Conservation (phyloP, 2,888 invertebrate genomes). For the Anthophora plumipes region DNA sequence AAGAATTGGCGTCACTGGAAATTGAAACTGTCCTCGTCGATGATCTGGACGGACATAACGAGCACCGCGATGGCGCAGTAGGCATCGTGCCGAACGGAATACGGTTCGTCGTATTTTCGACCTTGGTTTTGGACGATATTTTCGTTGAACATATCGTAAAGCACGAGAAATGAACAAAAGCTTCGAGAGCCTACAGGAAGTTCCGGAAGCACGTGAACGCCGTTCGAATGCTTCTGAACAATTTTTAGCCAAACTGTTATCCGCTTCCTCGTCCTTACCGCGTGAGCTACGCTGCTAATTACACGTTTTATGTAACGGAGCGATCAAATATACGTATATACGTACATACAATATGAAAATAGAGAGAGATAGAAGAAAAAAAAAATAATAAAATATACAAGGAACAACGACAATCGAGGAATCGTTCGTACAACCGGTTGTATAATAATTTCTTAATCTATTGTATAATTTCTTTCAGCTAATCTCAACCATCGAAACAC, state of each 20-base stretch:
- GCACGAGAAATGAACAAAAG: constrained; percentile 27
- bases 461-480: constrained; percentile 20
- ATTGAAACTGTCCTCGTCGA: constrained; percentile 42
- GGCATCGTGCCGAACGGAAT: constrained; percentile 72
- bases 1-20: constrained; percentile 35
- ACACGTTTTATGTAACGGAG: constrained; percentile 50
- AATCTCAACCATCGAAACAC: constrained; percentile 1
- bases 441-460: constrained; percentile 24
- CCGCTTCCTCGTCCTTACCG: constrained; percentile 40
- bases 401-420: constrained; percentile 26
- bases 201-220: constrained; percentile 18
- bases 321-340: constrained; percentile 15
- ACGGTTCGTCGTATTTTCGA: constrained; percentile 57
- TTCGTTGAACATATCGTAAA: constrained; percentile 24
- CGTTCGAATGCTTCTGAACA: background rate
- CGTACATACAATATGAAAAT: background rate
- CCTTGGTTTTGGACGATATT: constrained; percentile 52
- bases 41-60: constrained; percentile 30
- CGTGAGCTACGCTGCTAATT: constrained; percentile 35
- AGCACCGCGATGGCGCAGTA: constrained; percentile 65
- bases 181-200: background rate
- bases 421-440: constrained; percentile 14
- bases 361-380: background rate
- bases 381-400: constrained; percentile 27
- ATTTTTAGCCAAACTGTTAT: background rate